phyloP scores from a whole-genome alignment of 2,113 vertebrate species.

The Scophthalmus maximus region DNA sequence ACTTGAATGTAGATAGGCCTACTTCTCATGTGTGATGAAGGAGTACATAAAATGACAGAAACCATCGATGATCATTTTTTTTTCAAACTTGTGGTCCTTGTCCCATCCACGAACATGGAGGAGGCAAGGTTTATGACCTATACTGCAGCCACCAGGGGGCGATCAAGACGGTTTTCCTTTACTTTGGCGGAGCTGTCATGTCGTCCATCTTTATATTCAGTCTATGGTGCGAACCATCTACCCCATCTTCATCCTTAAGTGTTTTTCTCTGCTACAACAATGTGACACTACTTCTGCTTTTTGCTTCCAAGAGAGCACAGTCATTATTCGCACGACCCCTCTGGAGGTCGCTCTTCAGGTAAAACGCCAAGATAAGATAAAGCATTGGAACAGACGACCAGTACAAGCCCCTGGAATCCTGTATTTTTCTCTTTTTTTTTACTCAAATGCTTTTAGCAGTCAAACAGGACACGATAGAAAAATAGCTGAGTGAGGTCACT shows the following conservation, averaged over 20 bases:
- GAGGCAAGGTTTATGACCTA: neutral
- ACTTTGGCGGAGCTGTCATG: too few species aligned
- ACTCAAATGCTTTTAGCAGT: conserved; percentile 34
- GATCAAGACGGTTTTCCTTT: neutral
- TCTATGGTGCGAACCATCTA: neutral
- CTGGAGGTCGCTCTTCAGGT: conserved; percentile 5
- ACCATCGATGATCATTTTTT: too few species aligned
- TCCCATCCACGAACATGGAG: too few species aligned
- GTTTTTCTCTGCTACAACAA: neutral
- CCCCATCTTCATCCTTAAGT: neutral
- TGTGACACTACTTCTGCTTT: neutral
- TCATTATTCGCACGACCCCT: neutral
- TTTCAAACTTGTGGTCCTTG: too few species aligned
- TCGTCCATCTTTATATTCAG: neutral
- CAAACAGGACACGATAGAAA: neutral
- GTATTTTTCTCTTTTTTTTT: neutral
- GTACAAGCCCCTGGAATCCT: neutral
- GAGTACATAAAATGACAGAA: too few species aligned
- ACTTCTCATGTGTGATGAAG: too few species aligned
- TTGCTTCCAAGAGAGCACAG: neutral
- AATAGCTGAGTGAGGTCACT: conserved; percentile 41
- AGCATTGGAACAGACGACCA: too few species aligned
- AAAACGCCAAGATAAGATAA: neutral
- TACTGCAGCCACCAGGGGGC: neutral
- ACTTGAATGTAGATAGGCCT: too few species aligned